Conservation (phyloP, 2,113 vertebrate species). For the Gambusia holbrooki region DNA sequence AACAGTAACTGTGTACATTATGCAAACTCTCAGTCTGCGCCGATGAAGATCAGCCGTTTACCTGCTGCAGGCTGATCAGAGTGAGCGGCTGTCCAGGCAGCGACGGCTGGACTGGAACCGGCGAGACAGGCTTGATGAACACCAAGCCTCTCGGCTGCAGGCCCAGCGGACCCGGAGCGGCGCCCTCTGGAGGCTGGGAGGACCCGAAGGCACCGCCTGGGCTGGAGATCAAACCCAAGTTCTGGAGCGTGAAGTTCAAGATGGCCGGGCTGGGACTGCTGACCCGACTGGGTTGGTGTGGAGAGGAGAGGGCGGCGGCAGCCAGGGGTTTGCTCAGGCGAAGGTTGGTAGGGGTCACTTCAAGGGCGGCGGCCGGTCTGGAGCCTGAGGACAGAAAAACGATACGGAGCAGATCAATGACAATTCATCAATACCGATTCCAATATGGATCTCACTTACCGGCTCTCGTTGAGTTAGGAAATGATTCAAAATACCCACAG, state of each 20-base stretch:
- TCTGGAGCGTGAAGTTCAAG: constrained; percentile 93
- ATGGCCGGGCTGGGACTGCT: constrained; percentile 86
- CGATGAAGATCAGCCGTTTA: constrained; percentile 25
- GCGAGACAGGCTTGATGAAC: constrained; percentile 76
- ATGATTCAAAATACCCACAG: no score
- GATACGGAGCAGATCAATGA: no score
- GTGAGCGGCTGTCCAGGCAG: constrained; percentile 65
- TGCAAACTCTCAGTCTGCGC: neutral
- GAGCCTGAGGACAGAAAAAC: constrained; percentile 77
- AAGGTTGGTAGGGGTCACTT: constrained; percentile 85
- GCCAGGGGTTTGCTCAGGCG: constrained; percentile 61
- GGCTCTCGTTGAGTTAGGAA: no score
- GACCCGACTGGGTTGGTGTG: constrained; percentile 68
- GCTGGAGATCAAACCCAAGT: constrained; percentile 86
- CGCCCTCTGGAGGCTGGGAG: constrained; percentile 65
- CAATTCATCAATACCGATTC: no score
- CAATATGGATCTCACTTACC: no score
- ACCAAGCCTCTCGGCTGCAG: constrained; percentile 80
- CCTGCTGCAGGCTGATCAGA: constrained; percentile 78
- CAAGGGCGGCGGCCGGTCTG: constrained; percentile 79
- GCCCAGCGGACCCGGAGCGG: constrained; percentile 56
- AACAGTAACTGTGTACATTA: neutral
- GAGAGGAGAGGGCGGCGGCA: constrained; percentile 64
- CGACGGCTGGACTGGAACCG: constrained; percentile 47
- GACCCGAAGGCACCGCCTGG: constrained; percentile 33